Evolutionary conservation across 2,888 invertebrate genomes (phyloP).

Genomic region (Dolomedes plantarius): DNA sequence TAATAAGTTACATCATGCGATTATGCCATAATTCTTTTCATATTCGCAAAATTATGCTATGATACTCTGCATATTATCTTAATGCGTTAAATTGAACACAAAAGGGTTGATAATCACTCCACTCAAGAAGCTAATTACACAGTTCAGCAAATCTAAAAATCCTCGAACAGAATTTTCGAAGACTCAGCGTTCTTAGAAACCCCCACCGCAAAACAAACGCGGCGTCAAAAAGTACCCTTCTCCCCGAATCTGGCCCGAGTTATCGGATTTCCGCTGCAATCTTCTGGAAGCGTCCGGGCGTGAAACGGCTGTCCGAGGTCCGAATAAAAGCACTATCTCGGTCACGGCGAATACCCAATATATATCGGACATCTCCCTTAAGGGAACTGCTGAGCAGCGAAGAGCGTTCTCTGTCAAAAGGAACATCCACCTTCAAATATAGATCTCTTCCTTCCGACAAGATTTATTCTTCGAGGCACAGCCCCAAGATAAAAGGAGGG

Average conservation of each 20-base stretch:
- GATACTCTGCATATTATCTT: no score
- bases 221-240: neutral
- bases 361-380: conserved; percentile 16
- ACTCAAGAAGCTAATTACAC: no score
- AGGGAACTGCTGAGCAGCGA: conserved; percentile 1
- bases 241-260: neutral
- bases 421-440: conserved; percentile 12
- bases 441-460: neutral
- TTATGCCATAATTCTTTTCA: no score
- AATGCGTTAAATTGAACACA: no score
- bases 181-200: no score
- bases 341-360: conserved; percentile 12
- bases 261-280: conserved; percentile 10
- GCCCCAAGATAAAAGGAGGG: conserved; percentile 1
- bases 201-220: conserved; percentile 6
- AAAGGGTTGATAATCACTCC: no score
- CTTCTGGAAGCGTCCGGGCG: conserved; percentile 5
- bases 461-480: conserved; percentile 3
- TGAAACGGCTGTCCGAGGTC: conserved; percentile 8
- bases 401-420: neutral
- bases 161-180: no score
- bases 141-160: no score
- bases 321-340: conserved; percentile 1
- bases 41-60: no score
- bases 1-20: no score